These are phyloP conservation scores for Pelmatolapia mariae DNA, from an alignment of 2,113 vertebrate genomes.

Conservation along the genomic window DNA sequence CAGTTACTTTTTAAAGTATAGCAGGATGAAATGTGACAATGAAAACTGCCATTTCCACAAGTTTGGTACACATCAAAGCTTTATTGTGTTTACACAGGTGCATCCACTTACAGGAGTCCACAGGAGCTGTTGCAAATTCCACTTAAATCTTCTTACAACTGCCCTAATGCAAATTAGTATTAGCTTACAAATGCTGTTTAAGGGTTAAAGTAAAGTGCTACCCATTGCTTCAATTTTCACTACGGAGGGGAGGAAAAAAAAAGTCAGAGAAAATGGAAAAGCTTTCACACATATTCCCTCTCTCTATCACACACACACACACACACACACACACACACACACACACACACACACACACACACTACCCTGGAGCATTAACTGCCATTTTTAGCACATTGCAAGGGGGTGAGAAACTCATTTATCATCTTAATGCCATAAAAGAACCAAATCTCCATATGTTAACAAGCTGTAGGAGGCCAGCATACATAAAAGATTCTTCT, in stretches of 20 bases:
- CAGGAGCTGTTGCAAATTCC: background rate
- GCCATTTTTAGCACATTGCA: slow-evolving; percentile 26
- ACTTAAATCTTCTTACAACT: background rate
- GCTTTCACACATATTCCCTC: background rate
- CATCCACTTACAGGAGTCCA: background rate
- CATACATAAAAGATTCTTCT: background rate
- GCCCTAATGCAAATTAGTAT: too few species aligned
- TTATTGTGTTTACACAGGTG: background rate
- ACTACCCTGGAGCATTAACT: slow-evolving; percentile 13
- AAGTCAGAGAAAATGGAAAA: background rate
- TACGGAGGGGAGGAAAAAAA: background rate
- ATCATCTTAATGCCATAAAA: slow-evolving; percentile 34
- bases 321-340: background rate
- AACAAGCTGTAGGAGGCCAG: background rate
- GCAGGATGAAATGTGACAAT: background rate
- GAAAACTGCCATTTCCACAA: background rate
- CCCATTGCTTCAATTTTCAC: background rate
- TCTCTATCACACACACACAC: background rate
- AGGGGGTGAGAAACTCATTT: background rate
- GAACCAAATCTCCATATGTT: slow-evolving; percentile 18
- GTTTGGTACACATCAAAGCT: background rate
- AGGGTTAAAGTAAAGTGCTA: background rate
- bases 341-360: background rate
- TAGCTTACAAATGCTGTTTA: background rate
- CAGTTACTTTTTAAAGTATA: background rate